A percentile compares a stretch with the other conserved stretches of the same genome.
Conservation (phyloP, 2,888 invertebrate species). For the Mesodorylaimus sp. region DNA sequence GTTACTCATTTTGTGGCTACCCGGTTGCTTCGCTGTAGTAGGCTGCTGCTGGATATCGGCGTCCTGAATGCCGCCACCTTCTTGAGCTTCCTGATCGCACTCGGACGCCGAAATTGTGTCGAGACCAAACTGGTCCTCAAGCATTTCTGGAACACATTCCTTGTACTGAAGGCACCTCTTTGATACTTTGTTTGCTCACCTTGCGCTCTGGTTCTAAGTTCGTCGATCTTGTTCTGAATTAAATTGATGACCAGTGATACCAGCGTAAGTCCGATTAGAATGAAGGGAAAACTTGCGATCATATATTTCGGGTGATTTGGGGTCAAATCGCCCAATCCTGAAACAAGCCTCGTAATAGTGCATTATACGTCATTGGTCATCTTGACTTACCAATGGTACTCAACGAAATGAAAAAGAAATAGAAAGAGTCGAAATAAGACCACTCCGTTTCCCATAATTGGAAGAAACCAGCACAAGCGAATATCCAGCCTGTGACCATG, state of each 20-base stretch:
- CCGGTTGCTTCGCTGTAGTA: too few relatives aligned
- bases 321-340: conserved; percentile 31
- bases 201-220: not conserved
- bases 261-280: conserved; percentile 73
- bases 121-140: conserved; percentile 6
- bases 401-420: conserved; percentile 86
- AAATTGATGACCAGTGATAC: conserved; percentile 92
- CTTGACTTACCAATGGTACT: conserved; percentile 84
- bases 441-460: conserved; percentile 41
- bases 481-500: not conserved
- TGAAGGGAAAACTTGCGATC: conserved; percentile 70
- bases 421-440: conserved; percentile 72
- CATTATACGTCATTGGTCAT: too few relatives aligned
- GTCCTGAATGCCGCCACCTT: too few relatives aligned
- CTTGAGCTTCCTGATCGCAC: too few relatives aligned
- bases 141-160: conserved; percentile 2
- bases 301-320: conserved; percentile 57
- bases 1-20: too few relatives aligned
- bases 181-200: too few relatives aligned
- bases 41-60: too few relatives aligned
- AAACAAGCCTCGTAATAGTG: too few relatives aligned
- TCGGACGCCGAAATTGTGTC: conserved; percentile 1
- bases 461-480: not conserved
- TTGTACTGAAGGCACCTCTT: too few relatives aligned
- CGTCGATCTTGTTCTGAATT: conserved; percentile 42